Evolutionary conservation across 2,797 vertebrate species (phyloP), one percentile per base, ranked within the genome.

Genomic region (Falco rusticolus): DNA sequence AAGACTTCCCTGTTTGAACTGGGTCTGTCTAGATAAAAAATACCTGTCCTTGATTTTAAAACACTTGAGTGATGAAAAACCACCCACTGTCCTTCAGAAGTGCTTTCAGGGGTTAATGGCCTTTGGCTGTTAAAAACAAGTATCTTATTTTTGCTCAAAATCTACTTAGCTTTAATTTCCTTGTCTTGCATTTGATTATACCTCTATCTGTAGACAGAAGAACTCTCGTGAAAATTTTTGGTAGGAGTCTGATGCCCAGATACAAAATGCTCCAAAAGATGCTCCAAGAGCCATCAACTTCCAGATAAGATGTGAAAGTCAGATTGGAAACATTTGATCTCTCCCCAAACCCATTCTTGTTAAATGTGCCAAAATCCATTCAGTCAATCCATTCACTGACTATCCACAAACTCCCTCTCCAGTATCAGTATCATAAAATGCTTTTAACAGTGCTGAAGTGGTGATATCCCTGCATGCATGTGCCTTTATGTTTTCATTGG

Each of bases 1-100:
- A 48, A 77, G 26, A 26, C 22, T 75, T 51, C 78, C 78, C 84
- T 29, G 50, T 56, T 82, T 84, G 53, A 45, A 19, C n/a, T 31
- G 47, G 66, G 16, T 75, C 63, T 89, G 84, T 24, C 75, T 43
- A 70, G 21, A 34, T 71, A 41, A 94, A 92, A 95, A 93, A 88
- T 10, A 34, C 5, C 88, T 59, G 54, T 56, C 92, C 92, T 95
- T 95, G 86, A 2, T 51, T 83, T 56, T 56, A 71, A 89, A 77
- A 29, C 0, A 0, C 1, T 68, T 68, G 86, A 92, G 70, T 41
- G 94, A 88, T 93, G 89, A 76, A n/a, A 80, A 95, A 68, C 65
- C 86, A 89, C 81, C 87, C 89, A 2, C 33, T 69, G 89, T 43
- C 90, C 86, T 93, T 93, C 90, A 75, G 88, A 63, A 95, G 69